phyloP scores from a whole-genome alignment of 2,888 invertebrate species.

The Dilophus febrilis region DNA sequence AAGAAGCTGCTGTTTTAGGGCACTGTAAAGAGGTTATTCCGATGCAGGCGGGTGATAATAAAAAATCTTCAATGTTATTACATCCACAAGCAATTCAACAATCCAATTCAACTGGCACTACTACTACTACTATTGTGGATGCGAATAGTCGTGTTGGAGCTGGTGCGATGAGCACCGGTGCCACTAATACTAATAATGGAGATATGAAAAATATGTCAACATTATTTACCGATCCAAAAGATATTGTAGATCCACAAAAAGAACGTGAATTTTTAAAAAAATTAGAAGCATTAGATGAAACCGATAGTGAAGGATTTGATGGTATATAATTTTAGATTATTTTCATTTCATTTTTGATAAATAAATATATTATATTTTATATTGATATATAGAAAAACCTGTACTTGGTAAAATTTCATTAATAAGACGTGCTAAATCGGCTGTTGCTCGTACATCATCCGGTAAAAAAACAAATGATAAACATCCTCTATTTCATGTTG shows the following conservation, averaged over 20 bases:
- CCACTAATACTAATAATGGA: neutral
- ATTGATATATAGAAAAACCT: constrained; percentile 38
- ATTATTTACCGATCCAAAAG: constrained; percentile 26
- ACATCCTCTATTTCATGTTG: constrained; percentile 12
- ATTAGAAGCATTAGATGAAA: constrained; percentile 26
- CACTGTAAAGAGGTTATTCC: constrained; percentile 30
- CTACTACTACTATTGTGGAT: neutral
- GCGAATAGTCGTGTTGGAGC: too few species aligned
- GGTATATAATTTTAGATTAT: too few species aligned
- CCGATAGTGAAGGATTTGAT: constrained; percentile 23
- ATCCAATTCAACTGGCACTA: neutral
- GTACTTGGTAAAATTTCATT: constrained; percentile 48
- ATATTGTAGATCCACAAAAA: constrained; percentile 27
- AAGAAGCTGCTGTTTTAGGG: constrained; percentile 40
- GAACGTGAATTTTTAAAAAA: constrained; percentile 26
- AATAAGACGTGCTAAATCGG: constrained; percentile 48
- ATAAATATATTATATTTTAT: too few species aligned
- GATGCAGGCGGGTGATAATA: neutral
- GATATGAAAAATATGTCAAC: neutral
- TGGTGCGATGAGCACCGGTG: neutral
- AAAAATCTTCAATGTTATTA: neutral
- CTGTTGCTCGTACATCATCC: constrained; percentile 22
- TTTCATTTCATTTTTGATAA: too few species aligned
- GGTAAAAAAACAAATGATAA: constrained; percentile 8
- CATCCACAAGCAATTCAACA: neutral